Conservation (phyloP, 2,888 invertebrate species). For the Notodonta ziczac region DNA sequence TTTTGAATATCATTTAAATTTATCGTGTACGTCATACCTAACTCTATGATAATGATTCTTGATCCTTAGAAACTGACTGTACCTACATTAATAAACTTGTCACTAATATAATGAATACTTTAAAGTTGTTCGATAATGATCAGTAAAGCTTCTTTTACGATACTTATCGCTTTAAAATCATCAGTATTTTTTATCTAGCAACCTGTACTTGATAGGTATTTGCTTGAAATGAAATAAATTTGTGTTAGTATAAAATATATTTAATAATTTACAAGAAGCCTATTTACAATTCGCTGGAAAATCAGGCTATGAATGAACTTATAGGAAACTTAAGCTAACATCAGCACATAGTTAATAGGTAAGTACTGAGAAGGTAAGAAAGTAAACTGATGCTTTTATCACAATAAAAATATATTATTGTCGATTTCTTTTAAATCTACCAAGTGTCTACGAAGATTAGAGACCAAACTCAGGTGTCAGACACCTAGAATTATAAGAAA, state of each 20-base stretch:
- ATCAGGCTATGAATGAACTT: constrained; percentile 29
- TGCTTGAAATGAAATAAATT: not conserved
- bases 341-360: not conserved
- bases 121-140: too few relatives aligned
- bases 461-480: not conserved
- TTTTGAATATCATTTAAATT: too few relatives aligned
- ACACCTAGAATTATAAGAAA: constrained; percentile 41
- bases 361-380: not conserved
- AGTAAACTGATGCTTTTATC: not conserved
- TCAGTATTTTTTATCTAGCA: too few relatives aligned
- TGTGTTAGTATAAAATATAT: constrained; percentile 22
- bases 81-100: too few relatives aligned
- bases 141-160: too few relatives aligned
- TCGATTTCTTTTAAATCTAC: not conserved
- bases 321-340: constrained; percentile 19
- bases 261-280: constrained; percentile 41
- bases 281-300: constrained; percentile 46
- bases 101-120: too few relatives aligned
- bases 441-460: not conserved
- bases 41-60: too few relatives aligned
- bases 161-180: too few relatives aligned
- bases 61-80: too few relatives aligned
- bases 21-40: too few relatives aligned
- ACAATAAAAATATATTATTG: not conserved
- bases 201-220: not conserved